phyloP scores from a whole-genome alignment of 2,888 invertebrate genomes.

The Lasioglossum villosulum region DNA sequence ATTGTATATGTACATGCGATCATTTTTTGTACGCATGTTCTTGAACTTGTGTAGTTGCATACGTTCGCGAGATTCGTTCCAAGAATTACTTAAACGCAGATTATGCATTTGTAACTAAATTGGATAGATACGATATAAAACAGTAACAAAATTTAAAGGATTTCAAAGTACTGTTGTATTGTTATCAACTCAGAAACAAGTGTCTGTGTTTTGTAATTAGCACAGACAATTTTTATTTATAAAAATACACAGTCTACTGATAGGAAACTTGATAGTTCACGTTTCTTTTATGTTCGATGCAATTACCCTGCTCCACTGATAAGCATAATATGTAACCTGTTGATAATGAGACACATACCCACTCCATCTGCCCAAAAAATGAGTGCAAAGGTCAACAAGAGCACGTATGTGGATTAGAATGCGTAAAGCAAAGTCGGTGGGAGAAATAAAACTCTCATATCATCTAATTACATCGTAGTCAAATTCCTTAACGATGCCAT shows the following conservation, averaged over 20 bases:
- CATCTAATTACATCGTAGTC: conserved; percentile 1
- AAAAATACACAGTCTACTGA: too few species aligned
- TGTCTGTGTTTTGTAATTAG: too few species aligned
- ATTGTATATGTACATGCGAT: neutral
- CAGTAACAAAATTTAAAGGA: too few species aligned
- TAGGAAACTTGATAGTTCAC: too few species aligned
- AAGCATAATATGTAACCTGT: neutral
- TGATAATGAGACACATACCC: neutral
- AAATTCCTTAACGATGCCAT: conserved; percentile 42
- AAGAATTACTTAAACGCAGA: too few species aligned
- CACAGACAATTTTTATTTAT: too few species aligned
- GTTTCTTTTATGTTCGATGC: too few species aligned
- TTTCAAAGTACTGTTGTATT: too few species aligned
- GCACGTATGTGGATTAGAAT: neutral
- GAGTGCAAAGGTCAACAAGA: neutral
- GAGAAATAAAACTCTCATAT: neutral
- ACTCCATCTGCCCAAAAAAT: neutral
- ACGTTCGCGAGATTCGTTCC: neutral
- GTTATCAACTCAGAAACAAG: too few species aligned
- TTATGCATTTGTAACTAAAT: too few species aligned
- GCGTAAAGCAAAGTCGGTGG: neutral
- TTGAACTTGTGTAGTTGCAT: neutral
- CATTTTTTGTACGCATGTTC: neutral
- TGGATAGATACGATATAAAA: too few species aligned
- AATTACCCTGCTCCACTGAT: neutral